Evolutionary conservation across 2,888 invertebrate genomes (phyloP).

Genomic region (Biston stratarius): DNA sequence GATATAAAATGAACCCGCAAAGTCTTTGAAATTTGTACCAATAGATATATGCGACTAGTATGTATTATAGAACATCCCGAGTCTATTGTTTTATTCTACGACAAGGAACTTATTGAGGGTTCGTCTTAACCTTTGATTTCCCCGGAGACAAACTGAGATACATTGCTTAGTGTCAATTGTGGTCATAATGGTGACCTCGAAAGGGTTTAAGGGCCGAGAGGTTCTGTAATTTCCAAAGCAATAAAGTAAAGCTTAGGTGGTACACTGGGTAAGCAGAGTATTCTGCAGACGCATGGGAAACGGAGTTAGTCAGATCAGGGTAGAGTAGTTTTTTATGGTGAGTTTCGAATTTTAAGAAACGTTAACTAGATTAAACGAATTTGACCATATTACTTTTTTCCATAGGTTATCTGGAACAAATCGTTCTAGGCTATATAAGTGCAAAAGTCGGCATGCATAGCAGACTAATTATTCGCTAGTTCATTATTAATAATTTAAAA

Average conservation of each 20-base stretch:
- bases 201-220: constrained; percentile 39
- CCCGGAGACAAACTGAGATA: constrained; percentile 55
- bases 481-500: no score
- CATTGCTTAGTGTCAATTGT: constrained; percentile 58
- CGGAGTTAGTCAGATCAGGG: not conserved
- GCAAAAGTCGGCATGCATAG: no score
- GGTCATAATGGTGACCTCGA: constrained; percentile 53
- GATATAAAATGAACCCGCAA: not conserved
- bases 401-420: no score
- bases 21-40: not conserved
- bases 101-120: constrained; percentile 55
- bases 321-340: no score
- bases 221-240: constrained; percentile 39
- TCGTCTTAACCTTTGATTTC: constrained; percentile 58
- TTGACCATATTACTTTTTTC: not conserved
- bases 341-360: not conserved
- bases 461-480: no score
- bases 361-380: not conserved
- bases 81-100: constrained; percentile 49
- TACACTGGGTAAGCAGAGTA: constrained; percentile 15
- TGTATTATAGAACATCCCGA: constrained; percentile 8
- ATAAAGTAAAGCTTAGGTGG: constrained; percentile 30
- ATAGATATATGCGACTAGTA: not conserved
- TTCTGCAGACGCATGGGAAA: constrained; percentile 8
- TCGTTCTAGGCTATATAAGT: no score